Base-by-base conservation (phyloP, 2,113 vertebrate genomes). In the Oenanthe melanoleuca region DNA sequence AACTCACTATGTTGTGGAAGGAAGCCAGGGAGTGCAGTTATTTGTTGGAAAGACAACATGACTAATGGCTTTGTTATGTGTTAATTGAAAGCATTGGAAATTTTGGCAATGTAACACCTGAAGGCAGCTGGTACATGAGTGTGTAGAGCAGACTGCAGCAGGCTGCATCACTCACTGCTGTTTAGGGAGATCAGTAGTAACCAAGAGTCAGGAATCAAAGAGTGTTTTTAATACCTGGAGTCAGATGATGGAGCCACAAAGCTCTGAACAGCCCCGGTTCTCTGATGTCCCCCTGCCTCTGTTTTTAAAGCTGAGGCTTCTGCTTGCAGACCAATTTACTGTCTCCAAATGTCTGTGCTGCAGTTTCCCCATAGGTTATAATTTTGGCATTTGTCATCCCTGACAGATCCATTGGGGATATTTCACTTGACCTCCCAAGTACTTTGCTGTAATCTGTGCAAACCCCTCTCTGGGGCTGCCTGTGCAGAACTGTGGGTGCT, bases 11-110 rank as follows among this genome's bases (percentile, higher is more conserved):
- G 37, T 66, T 78, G 52, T 79, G 72, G 52, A 81, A 87, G 71
- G 40, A 37, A 91, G 69, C 44, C 53, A 88, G 31, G 60, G 72
- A 88, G 42, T 84, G 56, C 28, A 78, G 56, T 97, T 97, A 84
- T 78, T 89, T 96, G 53, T 74, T 0, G 0, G 31, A 77, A 84
- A 93, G 91, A 61, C 69, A 33, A 67, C 40, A 38, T 57, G 52
- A 80, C 42, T 91, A 65, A 77, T 73, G 44, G n/a, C 14, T 93
- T 86, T 85, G 64, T 44, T 80, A 21, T 0, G 2, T 45, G 69
- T 92, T 90, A 90, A 73, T 88, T 92, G 92, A 89, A 92, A 92
- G 44, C 6, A 1, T 8, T 89, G 66, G 37, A 88, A 77, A 59
- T 80, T 90, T 86, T 56, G 87, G 55, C n/a, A 31, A n/a, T 66